These are phyloP conservation scores for Diglossa cyanea DNA, from an alignment of 2,797 vertebrate species.

Conservation along the genomic window DNA sequence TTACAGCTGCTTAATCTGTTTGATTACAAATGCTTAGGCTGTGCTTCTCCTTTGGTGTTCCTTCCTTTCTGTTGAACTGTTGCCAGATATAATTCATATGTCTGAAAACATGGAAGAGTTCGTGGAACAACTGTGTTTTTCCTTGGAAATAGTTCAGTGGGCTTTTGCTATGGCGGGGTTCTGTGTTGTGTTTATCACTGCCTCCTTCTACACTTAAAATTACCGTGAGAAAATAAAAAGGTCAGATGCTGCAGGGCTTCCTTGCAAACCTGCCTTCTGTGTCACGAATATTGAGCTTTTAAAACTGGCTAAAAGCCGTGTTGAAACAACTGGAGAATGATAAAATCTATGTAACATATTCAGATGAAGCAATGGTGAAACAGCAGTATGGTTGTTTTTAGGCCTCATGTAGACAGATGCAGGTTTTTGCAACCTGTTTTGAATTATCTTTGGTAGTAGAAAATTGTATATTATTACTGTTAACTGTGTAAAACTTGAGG, in stretches of 20 bases:
- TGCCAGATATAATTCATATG: neutral
- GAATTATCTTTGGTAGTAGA: neutral
- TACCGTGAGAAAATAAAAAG: neutral
- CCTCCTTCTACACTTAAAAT: neutral
- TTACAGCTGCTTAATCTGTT: neutral
- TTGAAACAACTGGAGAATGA: neutral
- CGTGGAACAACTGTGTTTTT: conserved; percentile 24
- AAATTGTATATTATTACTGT: neutral
- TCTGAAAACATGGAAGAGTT: conserved; percentile 25
- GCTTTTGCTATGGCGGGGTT: neutral
- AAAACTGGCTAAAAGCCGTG: neutral
- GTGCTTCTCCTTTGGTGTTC: neutral
- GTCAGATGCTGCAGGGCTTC: neutral
- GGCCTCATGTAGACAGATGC: neutral
- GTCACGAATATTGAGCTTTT: neutral
- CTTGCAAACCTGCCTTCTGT: neutral
- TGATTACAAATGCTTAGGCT: neutral
- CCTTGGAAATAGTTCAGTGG: conserved; percentile 1
- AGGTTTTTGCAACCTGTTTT: conserved; percentile 1
- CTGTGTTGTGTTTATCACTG: neutral
- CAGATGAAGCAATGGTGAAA: neutral
- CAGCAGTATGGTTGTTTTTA: neutral
- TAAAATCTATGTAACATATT: conserved; percentile 3
- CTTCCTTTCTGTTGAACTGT: neutral
- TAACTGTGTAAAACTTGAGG: neutral